Conservation (phyloP, 2,888 invertebrate species). For the Branchellion lobata region DNA sequence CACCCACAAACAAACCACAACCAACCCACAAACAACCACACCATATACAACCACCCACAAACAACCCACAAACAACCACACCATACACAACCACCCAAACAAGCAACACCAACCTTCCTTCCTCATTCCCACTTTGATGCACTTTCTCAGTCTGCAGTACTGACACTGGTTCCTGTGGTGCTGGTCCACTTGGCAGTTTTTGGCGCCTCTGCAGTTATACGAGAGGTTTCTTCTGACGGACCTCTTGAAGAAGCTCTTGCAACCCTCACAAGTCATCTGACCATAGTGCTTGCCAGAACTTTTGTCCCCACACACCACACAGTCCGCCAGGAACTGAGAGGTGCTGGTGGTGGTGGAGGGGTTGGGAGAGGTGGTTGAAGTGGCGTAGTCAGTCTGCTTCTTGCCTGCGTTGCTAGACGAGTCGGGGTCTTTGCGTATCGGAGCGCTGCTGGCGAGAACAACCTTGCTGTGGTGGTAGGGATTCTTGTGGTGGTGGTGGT, state of each 20-base stretch:
- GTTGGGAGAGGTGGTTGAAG: constrained; percentile 27
- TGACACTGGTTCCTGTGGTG: constrained; percentile 46
- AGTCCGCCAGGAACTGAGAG: constrained; percentile 19
- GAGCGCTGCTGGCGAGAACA: not conserved
- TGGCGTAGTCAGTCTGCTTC: constrained; percentile 18
- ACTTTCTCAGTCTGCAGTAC: constrained; percentile 43
- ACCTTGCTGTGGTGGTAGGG: not conserved
- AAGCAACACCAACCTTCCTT: constrained; percentile 43
- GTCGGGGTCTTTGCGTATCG: constrained; percentile 28
- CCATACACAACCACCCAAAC: no score
- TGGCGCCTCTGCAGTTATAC: constrained; percentile 38
- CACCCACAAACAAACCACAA: no score
- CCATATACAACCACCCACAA: no score
- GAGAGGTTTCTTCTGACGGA: constrained; percentile 43
- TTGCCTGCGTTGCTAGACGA: not conserved
- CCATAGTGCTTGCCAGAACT: constrained; percentile 47
- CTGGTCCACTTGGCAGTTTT: constrained; percentile 44
- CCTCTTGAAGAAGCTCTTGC: constrained; percentile 45
- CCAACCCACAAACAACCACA: no score
- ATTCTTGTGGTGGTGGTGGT: not conserved
- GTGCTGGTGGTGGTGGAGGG: constrained; percentile 8
- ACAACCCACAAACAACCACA: no score
- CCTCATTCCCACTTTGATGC: constrained; percentile 42
- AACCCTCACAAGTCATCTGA: constrained; percentile 43
- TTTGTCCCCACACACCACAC: constrained; percentile 43